phyloP scores from a whole-genome alignment of 2,113 vertebrate genomes.

The Osmerus eperlanus region DNA sequence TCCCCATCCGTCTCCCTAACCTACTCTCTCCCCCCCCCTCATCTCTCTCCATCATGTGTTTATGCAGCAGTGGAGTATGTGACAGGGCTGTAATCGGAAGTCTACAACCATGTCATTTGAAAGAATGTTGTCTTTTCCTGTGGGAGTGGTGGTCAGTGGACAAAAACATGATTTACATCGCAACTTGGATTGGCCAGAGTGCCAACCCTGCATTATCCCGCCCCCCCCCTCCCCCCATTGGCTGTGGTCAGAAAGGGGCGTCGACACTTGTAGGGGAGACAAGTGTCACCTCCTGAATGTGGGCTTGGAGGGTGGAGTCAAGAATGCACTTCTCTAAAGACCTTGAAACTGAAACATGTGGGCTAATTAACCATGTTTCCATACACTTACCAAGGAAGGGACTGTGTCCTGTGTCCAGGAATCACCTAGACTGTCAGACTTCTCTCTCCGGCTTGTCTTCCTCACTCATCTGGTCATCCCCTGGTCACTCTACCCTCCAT shows the following conservation, averaged over 20 bases:
- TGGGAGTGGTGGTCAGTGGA: constrained; percentile 61
- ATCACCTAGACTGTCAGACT: too few species aligned
- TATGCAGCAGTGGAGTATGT: constrained; percentile 56
- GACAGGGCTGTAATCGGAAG: constrained; percentile 75
- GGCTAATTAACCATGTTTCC: not conserved
- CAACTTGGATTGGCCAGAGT: constrained; percentile 48
- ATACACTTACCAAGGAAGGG: not conserved
- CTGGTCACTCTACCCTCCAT: not conserved
- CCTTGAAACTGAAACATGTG: too few species aligned
- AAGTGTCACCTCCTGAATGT: not conserved
- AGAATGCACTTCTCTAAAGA: not conserved
- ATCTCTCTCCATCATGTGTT: constrained; percentile 49
- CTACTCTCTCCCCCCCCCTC: not conserved
- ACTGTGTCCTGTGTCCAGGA: not conserved
- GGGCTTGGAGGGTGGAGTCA: not conserved
- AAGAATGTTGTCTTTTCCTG: constrained; percentile 69
- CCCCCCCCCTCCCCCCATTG: constrained; percentile 48
- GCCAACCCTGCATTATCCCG: constrained; percentile 63
- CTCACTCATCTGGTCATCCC: too few species aligned
- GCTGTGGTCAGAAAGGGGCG: constrained; percentile 46
- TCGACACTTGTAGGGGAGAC: constrained; percentile 42
- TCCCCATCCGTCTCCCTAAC: not conserved
- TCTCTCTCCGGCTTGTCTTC: too few species aligned
- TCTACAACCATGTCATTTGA: constrained; percentile 73
- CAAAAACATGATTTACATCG: constrained; percentile 72